phyloP scores from a whole-genome alignment of 2,888 invertebrate genomes.

The Mactromeris polynyma region DNA sequence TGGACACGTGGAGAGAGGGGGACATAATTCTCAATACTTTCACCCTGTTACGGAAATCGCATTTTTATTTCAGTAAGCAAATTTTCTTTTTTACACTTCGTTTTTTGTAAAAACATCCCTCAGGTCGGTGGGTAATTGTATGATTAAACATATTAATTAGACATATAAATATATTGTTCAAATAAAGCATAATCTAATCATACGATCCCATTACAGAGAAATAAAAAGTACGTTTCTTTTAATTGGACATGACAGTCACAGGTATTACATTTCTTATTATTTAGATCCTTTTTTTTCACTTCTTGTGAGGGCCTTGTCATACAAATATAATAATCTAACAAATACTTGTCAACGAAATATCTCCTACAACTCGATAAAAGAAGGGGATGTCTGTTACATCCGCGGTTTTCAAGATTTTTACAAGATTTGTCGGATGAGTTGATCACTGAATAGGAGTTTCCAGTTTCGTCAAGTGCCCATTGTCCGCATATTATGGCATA shows the following conservation, averaged over 20 bases:
- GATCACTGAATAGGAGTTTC: background rate
- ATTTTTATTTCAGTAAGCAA: too few relatives aligned
- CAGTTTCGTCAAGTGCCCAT: slow-evolving; percentile 1
- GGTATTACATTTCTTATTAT: slow-evolving; percentile 26
- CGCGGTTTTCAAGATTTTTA: slow-evolving; percentile 18
- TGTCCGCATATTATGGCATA: background rate
- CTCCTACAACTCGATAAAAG: background rate
- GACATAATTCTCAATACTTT: too few relatives aligned
- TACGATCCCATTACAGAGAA: background rate
- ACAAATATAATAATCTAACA: slow-evolving; percentile 9
- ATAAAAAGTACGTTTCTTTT: background rate
- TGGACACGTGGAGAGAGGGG: too few relatives aligned
- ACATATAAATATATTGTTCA: background rate
- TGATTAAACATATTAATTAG: background rate
- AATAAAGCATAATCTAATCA: background rate
- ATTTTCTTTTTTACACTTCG: too few relatives aligned
- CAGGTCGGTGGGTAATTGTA: background rate
- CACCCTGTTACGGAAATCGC: too few relatives aligned
- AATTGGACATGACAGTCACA: slow-evolving; percentile 23
- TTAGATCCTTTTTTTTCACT: slow-evolving; percentile 8
- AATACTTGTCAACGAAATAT: slow-evolving; percentile 7
- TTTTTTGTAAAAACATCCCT: too few relatives aligned
- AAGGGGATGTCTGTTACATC: background rate
- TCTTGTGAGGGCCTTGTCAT: slow-evolving; percentile 33
- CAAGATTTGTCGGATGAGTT: background rate